Evolutionary conservation across 2,113 vertebrate species (phyloP), one percentile per base, ranked within the genome.

Genomic region (Mola mola): DNA sequence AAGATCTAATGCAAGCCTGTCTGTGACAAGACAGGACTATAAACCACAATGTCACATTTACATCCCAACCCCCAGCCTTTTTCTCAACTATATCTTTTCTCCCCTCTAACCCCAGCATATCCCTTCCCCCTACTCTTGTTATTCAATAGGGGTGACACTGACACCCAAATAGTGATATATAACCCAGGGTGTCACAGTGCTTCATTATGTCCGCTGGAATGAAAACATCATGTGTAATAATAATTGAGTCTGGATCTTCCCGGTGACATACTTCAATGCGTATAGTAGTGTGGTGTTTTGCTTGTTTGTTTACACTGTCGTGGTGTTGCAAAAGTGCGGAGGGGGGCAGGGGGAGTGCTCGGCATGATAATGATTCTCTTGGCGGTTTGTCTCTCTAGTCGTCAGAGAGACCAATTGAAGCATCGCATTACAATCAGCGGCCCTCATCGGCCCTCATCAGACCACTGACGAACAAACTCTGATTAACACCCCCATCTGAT

Each of bases 401-500:
- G 80, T 81, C 81, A 67, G 58, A 69, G 78, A 65, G 63, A 77
- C 81, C 48, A 57, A 78, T 71, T 81, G 79, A 89, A 86, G 88
- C 87, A 84, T 89, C 85, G 65, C 90, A 84, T 90, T 90, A 89
- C 90, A 93, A 92, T 93, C 92, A 92, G 86, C 71, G 69, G 86
- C 83, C 85, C 88, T 90, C 87, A 79, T 88, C 81, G 76, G 79
- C 81, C 83, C 87, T 89, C 88, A 89, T 91, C 88, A 93, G 88
- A 82, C 88, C 91, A 89, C 87, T 86, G 87, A 88, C 87, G 88
- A 90, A 90, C 89, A 87, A 89, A 90, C 87, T 86, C 91, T 93
- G 92, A 93, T 92, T 93, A 93, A 87, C 87, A 86, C 75, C 79
- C 83, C 79, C 66, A 80, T 89, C 87, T 93, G 92, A 93, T 93